Base-by-base conservation (phyloP, 2,797 vertebrate genomes). In the Bradypodion pumilum region DNA sequence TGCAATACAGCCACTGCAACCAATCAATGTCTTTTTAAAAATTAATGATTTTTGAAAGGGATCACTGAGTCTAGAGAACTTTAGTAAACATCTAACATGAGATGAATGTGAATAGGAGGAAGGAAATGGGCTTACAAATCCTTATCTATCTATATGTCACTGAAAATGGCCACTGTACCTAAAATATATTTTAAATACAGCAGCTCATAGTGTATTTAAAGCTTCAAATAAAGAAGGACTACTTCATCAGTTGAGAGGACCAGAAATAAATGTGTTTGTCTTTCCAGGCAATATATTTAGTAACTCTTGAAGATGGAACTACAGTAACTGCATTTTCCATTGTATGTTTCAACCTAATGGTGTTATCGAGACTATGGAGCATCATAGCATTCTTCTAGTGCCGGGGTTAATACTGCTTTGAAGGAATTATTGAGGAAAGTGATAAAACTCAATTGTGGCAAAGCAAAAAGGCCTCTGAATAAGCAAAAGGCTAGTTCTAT, bases 191-290 rank as follows among this genome's bases (percentile, higher is more conserved):
- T 77, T 89, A 74, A 87, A 78, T 84, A 74, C 69, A 90, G 78
- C 85, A 90, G 80, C 86, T 78, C 75, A 90, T 35, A 40, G 46
- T 9, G 0, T 81, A 82, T 89, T 91, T 91, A 88, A 91, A 49
- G n/a, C 25, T 86, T 65, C 49, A 83, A 60, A 90, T 56, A 1
- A 0, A 69, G 3, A 25, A 81, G 1, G 1, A 87, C 73, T 91
- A 89, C 93, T 91, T 93, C 89, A 85, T 89, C 91, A 93, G 88
- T 88, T 93, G 91, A 83, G 92, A 93, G 85, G 0, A 49, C 87
- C 90, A 91, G 90, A 90, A 92, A 89, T 82, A 79, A 82, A 89
- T 82, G 83, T 85, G 89, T 94, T 89, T 93, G 92, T 87, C 88
- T 92, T 88, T 93, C 90, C 89, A 92, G 90, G 89, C 89, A 88